Percentiles rank a stretch among this genome's conserved stretches.
Evolutionary conservation across 2,797 vertebrate species (phyloP).

Genomic region (Crenichthys baileyi): DNA sequence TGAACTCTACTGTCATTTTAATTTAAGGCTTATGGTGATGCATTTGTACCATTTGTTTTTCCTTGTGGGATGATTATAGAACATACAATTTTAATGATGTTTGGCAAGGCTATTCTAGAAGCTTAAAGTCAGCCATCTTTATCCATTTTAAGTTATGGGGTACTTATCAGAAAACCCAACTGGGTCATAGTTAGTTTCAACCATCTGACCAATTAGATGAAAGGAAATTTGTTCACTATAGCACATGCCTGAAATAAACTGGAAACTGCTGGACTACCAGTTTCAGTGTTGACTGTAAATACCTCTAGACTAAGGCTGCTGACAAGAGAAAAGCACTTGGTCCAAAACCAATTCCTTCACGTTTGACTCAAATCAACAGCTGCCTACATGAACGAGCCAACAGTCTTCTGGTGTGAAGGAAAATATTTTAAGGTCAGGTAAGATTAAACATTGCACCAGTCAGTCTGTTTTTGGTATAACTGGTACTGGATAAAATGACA

Average conservation of each 20-base stretch:
- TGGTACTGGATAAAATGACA: neutral
- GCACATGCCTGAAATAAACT: neutral
- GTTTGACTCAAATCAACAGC: neutral
- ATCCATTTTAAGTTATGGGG: neutral
- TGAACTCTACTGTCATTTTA: neutral
- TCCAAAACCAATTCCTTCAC: neutral
- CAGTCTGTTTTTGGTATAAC: neutral
- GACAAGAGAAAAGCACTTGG: neutral
- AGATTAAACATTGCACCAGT: neutral
- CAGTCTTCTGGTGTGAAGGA: neutral
- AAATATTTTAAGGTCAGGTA: neutral
- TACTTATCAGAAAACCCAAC: neutral
- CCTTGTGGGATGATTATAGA: neutral
- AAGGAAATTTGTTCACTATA: neutral
- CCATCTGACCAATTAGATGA: neutral
- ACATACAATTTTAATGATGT: neutral
- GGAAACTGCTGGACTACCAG: neutral
- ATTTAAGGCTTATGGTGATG: neutral
- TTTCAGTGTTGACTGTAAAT: neutral
- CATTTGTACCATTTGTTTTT: neutral
- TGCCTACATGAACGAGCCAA: neutral
- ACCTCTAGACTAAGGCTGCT: neutral
- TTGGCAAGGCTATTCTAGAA: neutral
- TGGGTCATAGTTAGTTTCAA: neutral
- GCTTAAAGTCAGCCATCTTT: neutral